Base-by-base conservation (phyloP, 2,888 invertebrate species). In the Eurois occulta region DNA sequence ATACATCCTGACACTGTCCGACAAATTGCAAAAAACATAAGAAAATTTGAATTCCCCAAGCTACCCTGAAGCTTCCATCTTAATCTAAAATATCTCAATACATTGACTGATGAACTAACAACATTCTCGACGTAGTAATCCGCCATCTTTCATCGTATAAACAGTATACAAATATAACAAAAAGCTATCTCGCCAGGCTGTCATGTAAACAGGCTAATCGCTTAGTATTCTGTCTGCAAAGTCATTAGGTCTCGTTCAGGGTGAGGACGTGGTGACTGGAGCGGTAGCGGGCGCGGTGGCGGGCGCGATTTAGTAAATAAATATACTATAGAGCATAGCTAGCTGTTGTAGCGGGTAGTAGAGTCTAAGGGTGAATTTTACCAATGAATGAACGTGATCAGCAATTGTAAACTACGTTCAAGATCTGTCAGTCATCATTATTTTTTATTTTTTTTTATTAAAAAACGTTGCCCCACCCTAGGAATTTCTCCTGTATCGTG, bases 61-160 rank as follows among this genome's bases (percentile, higher is more conserved):
- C n/a, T n/a, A n/a, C n/a, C 46, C 13, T 43, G 3, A 16, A 0
- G 43, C 16, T 38, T 38, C 38, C 38, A 38, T 7, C 35, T 35
- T 35, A 60, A 75, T 62, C 6, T 35, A 52, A 35, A 43, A 66
- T 43, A 11, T 66, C 55, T 58, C 7, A 46, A 7, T n/a, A n/a
- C n/a, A n/a, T n/a, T 60, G 60, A 80, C 71, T 77, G 21, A 80
- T 77, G 48, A 62, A 48, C 1, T 7, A 35, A 62, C 13, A 77
- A 48, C 71, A 80, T n/a, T 35, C 80, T 77, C 32, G 58, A 48
- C 60, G n/a, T 11, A 4, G 32, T 80, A 71, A 80, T 80, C 32
- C 48, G 24, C 80, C 72, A 71, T 77, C 48, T 77, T 80, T 77
- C 60, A 77, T 24, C 58, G 6, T 18, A 3, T 48, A 38, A 68